phyloP scores from a whole-genome alignment of 1,140 invertebrate genomes.

The Zaprionus kolodkinae region DNA sequence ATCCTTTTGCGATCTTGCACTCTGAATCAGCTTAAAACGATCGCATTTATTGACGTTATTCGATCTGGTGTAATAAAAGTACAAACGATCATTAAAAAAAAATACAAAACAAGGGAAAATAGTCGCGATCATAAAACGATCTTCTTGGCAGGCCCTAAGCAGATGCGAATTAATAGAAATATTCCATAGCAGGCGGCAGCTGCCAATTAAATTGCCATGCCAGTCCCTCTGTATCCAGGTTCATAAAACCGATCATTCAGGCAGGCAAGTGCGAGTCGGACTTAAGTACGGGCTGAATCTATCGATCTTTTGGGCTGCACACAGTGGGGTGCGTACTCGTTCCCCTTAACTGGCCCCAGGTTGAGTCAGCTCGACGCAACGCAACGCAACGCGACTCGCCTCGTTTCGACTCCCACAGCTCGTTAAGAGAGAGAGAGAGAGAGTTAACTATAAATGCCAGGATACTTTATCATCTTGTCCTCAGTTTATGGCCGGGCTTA shows the following conservation, averaged over 20 bases:
- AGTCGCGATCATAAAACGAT: not conserved
- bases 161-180: conserved; percentile 7
- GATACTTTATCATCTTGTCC: conserved; percentile 37
- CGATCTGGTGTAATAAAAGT: conserved; percentile 1
- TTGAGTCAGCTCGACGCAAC: not conserved
- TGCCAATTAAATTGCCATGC: conserved; percentile 16
- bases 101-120: not conserved
- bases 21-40: not conserved
- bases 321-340: conserved; percentile 41
- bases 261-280: not conserved
- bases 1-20: not conserved
- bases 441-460: conserved; percentile 31
- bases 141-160: not conserved
- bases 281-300: conserved; percentile 34
- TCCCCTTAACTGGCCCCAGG: not conserved
- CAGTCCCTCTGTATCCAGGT: not conserved
- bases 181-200: conserved; percentile 8
- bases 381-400: not conserved
- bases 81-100: not conserved
- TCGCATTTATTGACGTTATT: not conserved
- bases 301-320: conserved; percentile 42
- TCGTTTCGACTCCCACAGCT: conserved; percentile 32
- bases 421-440: no score
- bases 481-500: conserved; percentile 48
- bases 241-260: conserved; percentile 13